Evolutionary conservation across 1,140 invertebrate genomes (phyloP).

Genomic region (Halotydeus destructor): DNA sequence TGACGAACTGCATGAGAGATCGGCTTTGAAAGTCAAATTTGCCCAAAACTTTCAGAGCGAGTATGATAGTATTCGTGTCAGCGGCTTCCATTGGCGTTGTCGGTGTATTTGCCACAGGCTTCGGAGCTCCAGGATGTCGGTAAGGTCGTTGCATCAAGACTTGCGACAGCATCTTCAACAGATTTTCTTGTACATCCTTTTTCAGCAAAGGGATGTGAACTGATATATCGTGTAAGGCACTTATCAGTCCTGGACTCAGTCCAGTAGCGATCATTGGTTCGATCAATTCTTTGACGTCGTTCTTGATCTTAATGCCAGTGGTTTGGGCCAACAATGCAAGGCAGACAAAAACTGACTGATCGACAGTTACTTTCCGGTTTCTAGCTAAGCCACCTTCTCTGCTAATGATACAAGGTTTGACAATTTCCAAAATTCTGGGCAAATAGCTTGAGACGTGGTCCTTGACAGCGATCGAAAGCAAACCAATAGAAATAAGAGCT

Average conservation of each 20-base stretch:
- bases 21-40: conserved; percentile 90
- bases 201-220: conserved; percentile 66
- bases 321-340: conserved; percentile 78
- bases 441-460: conserved; percentile 56
- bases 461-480: conserved; percentile 72
- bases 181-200: conserved; percentile 70
- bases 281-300: conserved; percentile 51
- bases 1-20: conserved; percentile 72
- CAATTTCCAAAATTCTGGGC: conserved; percentile 61
- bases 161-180: conserved; percentile 61
- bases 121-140: conserved; percentile 48
- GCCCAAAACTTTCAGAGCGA: conserved; percentile 79
- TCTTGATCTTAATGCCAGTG: conserved; percentile 45
- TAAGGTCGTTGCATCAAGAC: conserved; percentile 73
- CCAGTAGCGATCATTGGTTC: conserved; percentile 81
- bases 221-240: conserved; percentile 70
- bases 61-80: conserved; percentile 48
- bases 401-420: conserved; percentile 36
- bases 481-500: conserved; percentile 70
- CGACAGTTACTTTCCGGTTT: conserved; percentile 36
- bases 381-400: conserved; percentile 24
- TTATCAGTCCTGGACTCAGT: conserved; percentile 61
- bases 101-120: conserved; percentile 12
- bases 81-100: conserved; percentile 7
- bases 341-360: conserved; percentile 79